These are phyloP conservation scores for Clamator glandarius DNA, from an alignment of 2,797 vertebrate species.

Conservation along the genomic window DNA sequence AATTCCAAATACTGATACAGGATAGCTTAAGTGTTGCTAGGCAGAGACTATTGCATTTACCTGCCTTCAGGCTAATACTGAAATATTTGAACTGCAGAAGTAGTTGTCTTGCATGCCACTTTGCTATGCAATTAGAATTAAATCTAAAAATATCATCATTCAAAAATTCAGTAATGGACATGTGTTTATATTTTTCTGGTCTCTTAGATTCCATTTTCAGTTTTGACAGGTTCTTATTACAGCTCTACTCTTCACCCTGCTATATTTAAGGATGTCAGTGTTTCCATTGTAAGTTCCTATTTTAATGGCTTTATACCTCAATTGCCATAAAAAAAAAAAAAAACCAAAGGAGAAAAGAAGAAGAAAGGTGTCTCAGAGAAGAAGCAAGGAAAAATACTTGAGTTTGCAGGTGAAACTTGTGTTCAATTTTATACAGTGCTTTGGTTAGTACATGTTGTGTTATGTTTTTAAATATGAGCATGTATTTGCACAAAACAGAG, in stretches of 20 bases:
- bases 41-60: background rate
- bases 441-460: background rate
- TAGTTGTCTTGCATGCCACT: background rate
- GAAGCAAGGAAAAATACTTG: background rate
- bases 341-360: background rate
- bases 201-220: background rate
- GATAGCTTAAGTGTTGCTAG: background rate
- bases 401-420: background rate
- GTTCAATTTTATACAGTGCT: background rate
- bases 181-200: background rate
- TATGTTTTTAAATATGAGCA: background rate
- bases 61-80: background rate
- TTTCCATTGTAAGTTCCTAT: background rate
- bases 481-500: background rate
- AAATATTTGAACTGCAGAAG: background rate
- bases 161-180: background rate
- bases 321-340: background rate
- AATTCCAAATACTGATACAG: background rate
- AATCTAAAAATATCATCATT: background rate
- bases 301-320: background rate
- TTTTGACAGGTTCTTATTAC: slow-evolving; percentile 30
- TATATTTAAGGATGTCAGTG: background rate
- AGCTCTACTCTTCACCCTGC: background rate
- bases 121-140: background rate
- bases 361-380: background rate